Conservation (phyloP, 2,888 invertebrate genomes). For the Augiades crinisus region DNA sequence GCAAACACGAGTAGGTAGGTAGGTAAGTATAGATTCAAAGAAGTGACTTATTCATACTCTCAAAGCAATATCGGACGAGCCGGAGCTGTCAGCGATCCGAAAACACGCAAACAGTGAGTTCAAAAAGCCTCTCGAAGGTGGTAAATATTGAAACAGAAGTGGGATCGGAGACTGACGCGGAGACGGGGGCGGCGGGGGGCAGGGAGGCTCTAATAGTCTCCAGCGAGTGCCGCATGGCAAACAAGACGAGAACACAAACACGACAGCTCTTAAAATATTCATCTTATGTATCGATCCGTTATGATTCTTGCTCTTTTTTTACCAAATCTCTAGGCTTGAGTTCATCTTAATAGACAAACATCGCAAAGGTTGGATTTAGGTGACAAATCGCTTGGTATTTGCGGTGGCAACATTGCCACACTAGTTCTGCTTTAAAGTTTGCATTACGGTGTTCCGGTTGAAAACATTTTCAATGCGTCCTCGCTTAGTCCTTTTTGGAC, state of each 20-base stretch:
- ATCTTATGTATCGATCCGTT: slow-evolving; percentile 57
- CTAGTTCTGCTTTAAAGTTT: too few relatives aligned
- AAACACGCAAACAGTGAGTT: slow-evolving; percentile 79
- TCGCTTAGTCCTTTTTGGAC: too few relatives aligned
- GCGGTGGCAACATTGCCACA: too few relatives aligned
- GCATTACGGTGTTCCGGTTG: too few relatives aligned
- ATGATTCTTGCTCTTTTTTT: slow-evolving; percentile 25
- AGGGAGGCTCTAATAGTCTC: slow-evolving; percentile 73
- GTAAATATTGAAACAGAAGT: slow-evolving; percentile 81
- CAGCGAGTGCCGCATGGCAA: slow-evolving; percentile 80
- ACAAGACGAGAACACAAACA: slow-evolving; percentile 68
- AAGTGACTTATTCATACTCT: slow-evolving; percentile 75
- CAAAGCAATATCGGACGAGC: slow-evolving; percentile 72
- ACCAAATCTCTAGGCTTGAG: neutral
- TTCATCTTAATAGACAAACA: neutral
- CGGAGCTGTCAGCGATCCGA: slow-evolving; percentile 78
- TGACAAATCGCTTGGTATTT: too few relatives aligned
- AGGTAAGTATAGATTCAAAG: slow-evolving; percentile 58
- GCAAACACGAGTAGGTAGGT: slow-evolving; percentile 55
- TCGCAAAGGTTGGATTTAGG: neutral
- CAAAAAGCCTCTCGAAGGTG: slow-evolving; percentile 79
- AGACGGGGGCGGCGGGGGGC: slow-evolving; percentile 34
- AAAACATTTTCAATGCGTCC: too few relatives aligned
- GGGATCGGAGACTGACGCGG: slow-evolving; percentile 66
- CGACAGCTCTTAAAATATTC: slow-evolving; percentile 70